A percentile compares a stretch with the other conserved stretches of the same genome.
Conservation (phyloP, 2,113 vertebrate species). For the Halichoerus grypus region DNA sequence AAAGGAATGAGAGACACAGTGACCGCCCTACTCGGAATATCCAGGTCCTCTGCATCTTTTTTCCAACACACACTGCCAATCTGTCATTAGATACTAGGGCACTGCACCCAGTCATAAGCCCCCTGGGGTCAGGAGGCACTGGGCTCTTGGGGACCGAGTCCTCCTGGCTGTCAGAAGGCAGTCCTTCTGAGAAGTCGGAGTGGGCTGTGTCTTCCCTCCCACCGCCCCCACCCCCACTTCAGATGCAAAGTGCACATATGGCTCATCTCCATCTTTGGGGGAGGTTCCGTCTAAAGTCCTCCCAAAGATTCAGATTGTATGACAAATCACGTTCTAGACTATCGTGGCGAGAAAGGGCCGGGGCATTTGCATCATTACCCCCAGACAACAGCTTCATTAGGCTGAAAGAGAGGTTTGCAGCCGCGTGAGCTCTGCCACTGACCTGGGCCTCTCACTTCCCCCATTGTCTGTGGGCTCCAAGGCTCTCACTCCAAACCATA, state of each 20-base stretch:
- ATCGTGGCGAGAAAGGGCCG: slow-evolving; percentile 77
- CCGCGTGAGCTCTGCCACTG: slow-evolving; percentile 82
- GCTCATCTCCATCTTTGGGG: slow-evolving; percentile 88
- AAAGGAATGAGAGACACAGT: neutral
- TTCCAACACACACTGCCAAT: neutral
- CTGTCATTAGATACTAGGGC: neutral
- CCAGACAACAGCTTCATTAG: slow-evolving; percentile 89
- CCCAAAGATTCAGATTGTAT: slow-evolving; percentile 88
- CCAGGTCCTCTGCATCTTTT: neutral
- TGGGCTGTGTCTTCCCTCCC: slow-evolving; percentile 30
- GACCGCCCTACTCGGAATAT: neutral
- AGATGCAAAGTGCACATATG: slow-evolving; percentile 88
- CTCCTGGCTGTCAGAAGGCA: slow-evolving; percentile 68
- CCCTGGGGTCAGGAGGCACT: slow-evolving; percentile 51
- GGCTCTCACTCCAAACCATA: slow-evolving; percentile 84
- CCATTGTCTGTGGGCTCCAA: slow-evolving; percentile 86
- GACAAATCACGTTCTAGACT: slow-evolving; percentile 89
- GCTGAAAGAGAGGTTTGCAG: slow-evolving; percentile 87
- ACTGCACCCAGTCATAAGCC: neutral
- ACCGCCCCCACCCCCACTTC: slow-evolving; percentile 67
- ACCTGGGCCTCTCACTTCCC: slow-evolving; percentile 86
- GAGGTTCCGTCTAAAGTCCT: slow-evolving; percentile 85
- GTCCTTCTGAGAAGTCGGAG: slow-evolving; percentile 33
- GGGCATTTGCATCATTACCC: slow-evolving; percentile 88
- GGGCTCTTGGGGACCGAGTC: slow-evolving; percentile 29